These are phyloP conservation scores for Microcebus ravelobensis DNA, from an alignment of 2,113 vertebrate species.

Conservation along the genomic window DNA sequence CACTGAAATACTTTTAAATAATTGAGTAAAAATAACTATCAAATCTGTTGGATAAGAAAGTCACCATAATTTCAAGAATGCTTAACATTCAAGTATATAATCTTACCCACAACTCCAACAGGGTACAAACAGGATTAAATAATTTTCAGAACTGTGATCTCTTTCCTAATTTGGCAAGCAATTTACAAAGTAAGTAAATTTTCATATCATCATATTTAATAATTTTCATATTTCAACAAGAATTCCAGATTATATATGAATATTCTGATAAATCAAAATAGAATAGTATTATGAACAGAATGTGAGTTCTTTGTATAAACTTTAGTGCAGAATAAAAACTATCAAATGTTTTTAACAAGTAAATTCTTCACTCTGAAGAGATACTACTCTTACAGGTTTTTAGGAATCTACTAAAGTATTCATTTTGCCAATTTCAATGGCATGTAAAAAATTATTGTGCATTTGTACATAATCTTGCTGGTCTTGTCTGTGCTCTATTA, in stretches of 20 bases:
- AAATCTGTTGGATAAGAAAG: constrained; percentile 40
- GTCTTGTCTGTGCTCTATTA: constrained; percentile 50
- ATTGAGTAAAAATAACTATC: constrained; percentile 63
- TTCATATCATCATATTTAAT: constrained; percentile 37
- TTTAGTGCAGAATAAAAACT: not conserved
- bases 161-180: constrained; percentile 72
- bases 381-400: constrained; percentile 52
- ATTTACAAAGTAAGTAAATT: constrained; percentile 37
- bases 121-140: constrained; percentile 27
- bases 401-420: constrained; percentile 68
- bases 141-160: not conserved
- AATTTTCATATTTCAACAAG: constrained; percentile 38
- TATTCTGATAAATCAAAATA: not conserved
- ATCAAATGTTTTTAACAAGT: constrained; percentile 56
- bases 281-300: constrained; percentile 39
- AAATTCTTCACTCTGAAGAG: constrained; percentile 66
- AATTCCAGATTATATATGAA: not conserved
- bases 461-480: constrained; percentile 30
- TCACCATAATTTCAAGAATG: constrained; percentile 14
- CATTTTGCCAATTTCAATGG: constrained; percentile 65
- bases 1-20: constrained; percentile 61
- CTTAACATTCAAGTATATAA: not conserved
- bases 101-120: constrained; percentile 21
- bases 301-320: not conserved
- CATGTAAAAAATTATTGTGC: not conserved